These are phyloP conservation scores for Periparus ater DNA, from an alignment of 2,797 vertebrate species.

Conservation along the genomic window DNA sequence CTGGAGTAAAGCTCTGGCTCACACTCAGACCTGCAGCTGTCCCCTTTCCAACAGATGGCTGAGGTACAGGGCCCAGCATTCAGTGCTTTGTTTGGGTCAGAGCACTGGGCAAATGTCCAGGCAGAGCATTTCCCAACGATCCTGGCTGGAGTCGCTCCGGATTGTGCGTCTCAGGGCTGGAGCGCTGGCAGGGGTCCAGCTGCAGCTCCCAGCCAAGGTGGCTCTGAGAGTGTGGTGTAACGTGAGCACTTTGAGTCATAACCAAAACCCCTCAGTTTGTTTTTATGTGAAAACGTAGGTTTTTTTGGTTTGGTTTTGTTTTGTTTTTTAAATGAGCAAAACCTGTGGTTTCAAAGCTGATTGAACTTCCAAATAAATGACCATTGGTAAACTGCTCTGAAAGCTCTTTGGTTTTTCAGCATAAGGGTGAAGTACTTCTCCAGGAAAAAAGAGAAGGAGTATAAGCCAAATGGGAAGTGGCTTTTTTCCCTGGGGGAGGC, in stretches of 20 bases:
- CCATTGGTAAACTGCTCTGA: neutral
- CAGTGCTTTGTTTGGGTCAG: constrained; percentile 39
- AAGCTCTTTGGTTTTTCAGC: neutral
- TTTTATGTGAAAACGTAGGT: neutral
- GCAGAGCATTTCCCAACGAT: neutral
- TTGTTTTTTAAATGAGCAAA: neutral
- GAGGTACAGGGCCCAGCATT: neutral
- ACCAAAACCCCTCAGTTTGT: neutral
- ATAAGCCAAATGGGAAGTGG: neutral
- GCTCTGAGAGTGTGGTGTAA: neutral
- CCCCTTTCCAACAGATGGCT: neutral
- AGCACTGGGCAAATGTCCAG: constrained; percentile 18
- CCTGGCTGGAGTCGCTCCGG: neutral
- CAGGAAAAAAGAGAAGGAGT: neutral
- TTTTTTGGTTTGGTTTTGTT: neutral
- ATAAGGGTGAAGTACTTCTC: neutral
- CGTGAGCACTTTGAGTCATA: neutral
- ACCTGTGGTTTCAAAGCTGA: neutral
- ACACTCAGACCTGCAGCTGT: neutral
- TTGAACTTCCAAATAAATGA: neutral
- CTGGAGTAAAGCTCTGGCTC: neutral
- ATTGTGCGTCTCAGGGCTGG: neutral
- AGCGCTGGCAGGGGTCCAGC: neutral
- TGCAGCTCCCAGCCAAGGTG: constrained; percentile 5
- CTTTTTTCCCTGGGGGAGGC: neutral